These are phyloP conservation scores for Panorpa germanica DNA, from an alignment of 2,888 invertebrate species.

Conservation along the genomic window DNA sequence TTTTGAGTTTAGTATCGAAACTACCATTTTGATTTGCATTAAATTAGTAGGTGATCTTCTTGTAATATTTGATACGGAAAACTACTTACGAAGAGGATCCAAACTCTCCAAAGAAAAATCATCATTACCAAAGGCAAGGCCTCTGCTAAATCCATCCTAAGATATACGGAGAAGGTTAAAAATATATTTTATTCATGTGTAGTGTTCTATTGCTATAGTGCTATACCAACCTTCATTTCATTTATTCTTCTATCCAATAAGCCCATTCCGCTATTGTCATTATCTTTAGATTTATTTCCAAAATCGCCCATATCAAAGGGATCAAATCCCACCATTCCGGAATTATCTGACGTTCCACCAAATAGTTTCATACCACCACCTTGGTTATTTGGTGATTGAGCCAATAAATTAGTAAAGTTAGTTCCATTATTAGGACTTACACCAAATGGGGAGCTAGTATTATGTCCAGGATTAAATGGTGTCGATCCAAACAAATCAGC, in stretches of 20 bases:
- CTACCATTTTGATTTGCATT: too few species aligned
- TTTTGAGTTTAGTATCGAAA: too few species aligned
- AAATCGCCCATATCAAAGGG: slow-evolving; percentile 77
- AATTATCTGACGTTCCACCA: too few species aligned
- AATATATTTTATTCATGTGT: slow-evolving; percentile 9
- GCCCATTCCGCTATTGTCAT: too few species aligned
- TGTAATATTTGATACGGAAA: too few species aligned
- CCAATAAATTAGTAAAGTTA: background rate
- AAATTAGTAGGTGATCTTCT: too few species aligned
- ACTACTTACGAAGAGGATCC: slow-evolving; percentile 72
- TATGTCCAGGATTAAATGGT: slow-evolving; percentile 37
- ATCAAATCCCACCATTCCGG: slow-evolving; percentile 36
- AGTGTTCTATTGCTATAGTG: too few species aligned
- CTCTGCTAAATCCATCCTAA: slow-evolving; percentile 79
- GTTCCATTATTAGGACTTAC: slow-evolving; percentile 14
- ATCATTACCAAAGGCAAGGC: slow-evolving; percentile 74
- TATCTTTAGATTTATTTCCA: too few species aligned
- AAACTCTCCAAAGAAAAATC: slow-evolving; percentile 89
- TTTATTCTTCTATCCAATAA: slow-evolving; percentile 62
- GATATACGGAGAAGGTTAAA: slow-evolving; percentile 19
- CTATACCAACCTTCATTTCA: slow-evolving; percentile 69
- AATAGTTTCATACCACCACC: too few species aligned
- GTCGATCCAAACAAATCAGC: slow-evolving; percentile 62
- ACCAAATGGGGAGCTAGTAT: slow-evolving; percentile 21
- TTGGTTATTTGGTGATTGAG: too few species aligned